Conservation (phyloP, 2,113 vertebrate genomes). For the Phrynosoma blainvillii region DNA sequence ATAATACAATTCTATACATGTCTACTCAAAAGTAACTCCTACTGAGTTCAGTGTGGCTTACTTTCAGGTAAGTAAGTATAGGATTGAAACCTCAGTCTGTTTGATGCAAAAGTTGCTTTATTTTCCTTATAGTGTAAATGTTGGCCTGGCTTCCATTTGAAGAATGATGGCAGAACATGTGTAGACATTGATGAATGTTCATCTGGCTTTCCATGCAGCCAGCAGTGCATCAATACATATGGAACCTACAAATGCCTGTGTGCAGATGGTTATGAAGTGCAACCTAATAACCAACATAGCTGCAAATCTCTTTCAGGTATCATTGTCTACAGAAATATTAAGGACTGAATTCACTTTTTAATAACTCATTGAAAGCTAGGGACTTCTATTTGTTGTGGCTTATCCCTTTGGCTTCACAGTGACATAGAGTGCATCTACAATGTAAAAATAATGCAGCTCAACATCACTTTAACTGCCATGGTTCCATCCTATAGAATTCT, state of each 20-base stretch:
- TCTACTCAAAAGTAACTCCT: background rate
- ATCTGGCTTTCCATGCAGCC: slow-evolving; percentile 93
- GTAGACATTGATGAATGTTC: slow-evolving; percentile 94
- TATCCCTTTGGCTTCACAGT: background rate
- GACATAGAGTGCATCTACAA: too few relatives aligned
- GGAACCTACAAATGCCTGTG: slow-evolving; percentile 96
- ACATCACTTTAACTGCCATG: too few relatives aligned
- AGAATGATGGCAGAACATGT: slow-evolving; percentile 95
- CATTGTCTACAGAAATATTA: slow-evolving; percentile 12
- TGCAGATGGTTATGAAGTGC: slow-evolving; percentile 90
- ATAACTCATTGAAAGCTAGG: background rate
- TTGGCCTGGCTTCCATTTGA: slow-evolving; percentile 96
- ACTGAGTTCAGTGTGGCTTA: background rate
- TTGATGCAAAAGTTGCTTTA: slow-evolving; percentile 36
- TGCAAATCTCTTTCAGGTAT: slow-evolving; percentile 96
- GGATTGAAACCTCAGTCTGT: background rate
- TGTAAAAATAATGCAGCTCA: too few relatives aligned
- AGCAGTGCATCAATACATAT: slow-evolving; percentile 95
- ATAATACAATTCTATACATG: background rate
- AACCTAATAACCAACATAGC: slow-evolving; percentile 85
- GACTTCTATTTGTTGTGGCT: background rate
- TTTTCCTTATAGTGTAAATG: slow-evolving; percentile 90
- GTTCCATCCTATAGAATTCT: too few relatives aligned
- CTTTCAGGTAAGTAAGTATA: background rate
- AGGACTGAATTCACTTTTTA: background rate